These are phyloP conservation scores for Gobio gobio DNA, from an alignment of 2,113 vertebrate genomes.

Conservation along the genomic window DNA sequence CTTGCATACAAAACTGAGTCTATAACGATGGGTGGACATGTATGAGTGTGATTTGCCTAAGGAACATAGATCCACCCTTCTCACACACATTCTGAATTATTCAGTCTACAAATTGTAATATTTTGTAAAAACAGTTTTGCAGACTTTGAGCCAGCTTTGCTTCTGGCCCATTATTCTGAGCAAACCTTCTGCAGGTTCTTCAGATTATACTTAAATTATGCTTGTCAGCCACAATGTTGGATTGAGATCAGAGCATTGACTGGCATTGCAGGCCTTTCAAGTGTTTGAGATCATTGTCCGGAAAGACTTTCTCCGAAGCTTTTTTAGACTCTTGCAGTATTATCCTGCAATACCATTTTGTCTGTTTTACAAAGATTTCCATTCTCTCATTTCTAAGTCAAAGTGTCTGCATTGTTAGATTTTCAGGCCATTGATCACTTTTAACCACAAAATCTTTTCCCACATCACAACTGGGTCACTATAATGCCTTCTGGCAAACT, in stretches of 20 bases:
- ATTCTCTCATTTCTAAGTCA: no score
- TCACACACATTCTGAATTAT: neutral
- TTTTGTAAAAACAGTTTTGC: neutral
- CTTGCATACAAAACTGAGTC: neutral
- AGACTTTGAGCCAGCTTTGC: slow-evolving; percentile 3
- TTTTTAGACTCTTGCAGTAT: neutral
- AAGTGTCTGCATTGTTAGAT: neutral
- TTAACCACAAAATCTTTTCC: neutral
- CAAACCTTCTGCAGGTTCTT: neutral
- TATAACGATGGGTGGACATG: neutral
- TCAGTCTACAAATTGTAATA: neutral
- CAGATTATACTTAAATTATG: neutral
- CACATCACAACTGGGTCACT: neutral
- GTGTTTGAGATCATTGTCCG: neutral
- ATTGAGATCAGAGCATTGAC: slow-evolving; percentile 14
- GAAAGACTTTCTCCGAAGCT: neutral
- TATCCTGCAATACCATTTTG: neutral
- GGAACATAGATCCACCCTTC: neutral
- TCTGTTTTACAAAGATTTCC: no score
- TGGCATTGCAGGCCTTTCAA: neutral
- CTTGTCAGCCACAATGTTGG: slow-evolving; percentile 10
- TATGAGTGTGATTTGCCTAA: neutral
- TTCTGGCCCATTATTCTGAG: neutral
- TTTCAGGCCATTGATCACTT: neutral
- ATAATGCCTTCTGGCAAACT: neutral